phyloP scores from a whole-genome alignment of 2,797 vertebrate species.

The Cirrhinus molitorella region DNA sequence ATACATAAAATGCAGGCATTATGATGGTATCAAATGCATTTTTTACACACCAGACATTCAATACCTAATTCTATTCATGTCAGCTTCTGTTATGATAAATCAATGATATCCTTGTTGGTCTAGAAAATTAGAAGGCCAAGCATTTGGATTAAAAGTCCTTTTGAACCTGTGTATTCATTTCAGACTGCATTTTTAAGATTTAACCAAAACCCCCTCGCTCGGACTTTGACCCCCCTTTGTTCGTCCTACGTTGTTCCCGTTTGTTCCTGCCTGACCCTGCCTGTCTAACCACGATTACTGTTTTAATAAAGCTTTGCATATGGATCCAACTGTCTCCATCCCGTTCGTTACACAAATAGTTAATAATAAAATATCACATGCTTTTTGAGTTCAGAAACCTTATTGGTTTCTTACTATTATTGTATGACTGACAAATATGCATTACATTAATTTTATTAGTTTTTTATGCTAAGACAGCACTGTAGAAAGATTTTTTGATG shows the following conservation, averaged over 20 bases:
- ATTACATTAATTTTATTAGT: background rate
- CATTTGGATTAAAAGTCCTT: background rate
- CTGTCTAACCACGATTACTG: too few relatives aligned
- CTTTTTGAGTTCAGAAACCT: background rate
- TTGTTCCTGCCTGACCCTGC: too few relatives aligned
- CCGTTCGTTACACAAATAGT: too few relatives aligned
- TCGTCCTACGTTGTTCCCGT: too few relatives aligned
- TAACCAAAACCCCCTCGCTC: too few relatives aligned
- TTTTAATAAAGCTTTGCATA: too few relatives aligned
- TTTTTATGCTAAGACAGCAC: background rate
- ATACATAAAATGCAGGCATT: constrained; percentile 3
- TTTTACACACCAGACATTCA: background rate
- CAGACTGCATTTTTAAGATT: background rate
- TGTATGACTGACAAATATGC: background rate
- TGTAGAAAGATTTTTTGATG: background rate
- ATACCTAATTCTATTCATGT: background rate
- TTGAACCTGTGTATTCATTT: background rate
- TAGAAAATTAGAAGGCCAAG: background rate
- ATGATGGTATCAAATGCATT: background rate
- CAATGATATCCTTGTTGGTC: background rate
- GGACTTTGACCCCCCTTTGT: too few relatives aligned
- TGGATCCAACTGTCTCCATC: too few relatives aligned
- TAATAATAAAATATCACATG: background rate
- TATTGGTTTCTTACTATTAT: background rate
- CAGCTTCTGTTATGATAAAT: background rate